These are phyloP conservation scores for Scartelaos histophorus DNA, from an alignment of 2,113 vertebrate species.

Conservation along the genomic window DNA sequence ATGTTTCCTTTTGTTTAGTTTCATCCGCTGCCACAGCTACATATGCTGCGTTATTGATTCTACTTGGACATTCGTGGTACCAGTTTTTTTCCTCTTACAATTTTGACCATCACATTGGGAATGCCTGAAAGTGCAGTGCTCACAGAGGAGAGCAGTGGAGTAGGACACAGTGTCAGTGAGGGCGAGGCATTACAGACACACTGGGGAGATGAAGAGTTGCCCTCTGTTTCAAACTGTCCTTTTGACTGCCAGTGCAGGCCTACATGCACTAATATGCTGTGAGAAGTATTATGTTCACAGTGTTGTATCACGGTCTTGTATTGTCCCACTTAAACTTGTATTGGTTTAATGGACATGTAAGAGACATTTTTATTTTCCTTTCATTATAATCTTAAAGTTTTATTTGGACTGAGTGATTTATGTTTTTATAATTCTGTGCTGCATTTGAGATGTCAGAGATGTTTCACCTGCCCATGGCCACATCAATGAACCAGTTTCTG, in stretches of 20 bases:
- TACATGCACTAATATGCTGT: conserved; percentile 5
- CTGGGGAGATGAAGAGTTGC: not conserved
- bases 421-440: too few species aligned
- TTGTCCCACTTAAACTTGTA: too few species aligned
- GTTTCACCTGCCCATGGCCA: too few species aligned
- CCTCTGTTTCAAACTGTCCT: conserved; percentile 6
- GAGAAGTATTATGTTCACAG: conserved; percentile 23
- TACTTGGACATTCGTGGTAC: conserved; percentile 28
- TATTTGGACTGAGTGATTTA: too few species aligned
- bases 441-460: too few species aligned
- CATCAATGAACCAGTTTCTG: too few species aligned
- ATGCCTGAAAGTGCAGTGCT: conserved; percentile 50
- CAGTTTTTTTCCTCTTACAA: conserved; percentile 41
- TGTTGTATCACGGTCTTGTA: not conserved
- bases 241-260: not conserved
- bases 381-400: too few species aligned
- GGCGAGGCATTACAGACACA: conserved; percentile 7
- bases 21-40: conserved; percentile 16
- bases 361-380: too few species aligned
- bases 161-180: conserved; percentile 28
- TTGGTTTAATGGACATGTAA: too few species aligned
- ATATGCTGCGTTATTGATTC: not conserved
- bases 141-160: conserved; percentile 36
- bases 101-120: conserved; percentile 60
- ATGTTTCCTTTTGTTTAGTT: conserved; percentile 29